Conservation (phyloP, 2,797 vertebrate genomes). For the Monodelphis domestica region DNA sequence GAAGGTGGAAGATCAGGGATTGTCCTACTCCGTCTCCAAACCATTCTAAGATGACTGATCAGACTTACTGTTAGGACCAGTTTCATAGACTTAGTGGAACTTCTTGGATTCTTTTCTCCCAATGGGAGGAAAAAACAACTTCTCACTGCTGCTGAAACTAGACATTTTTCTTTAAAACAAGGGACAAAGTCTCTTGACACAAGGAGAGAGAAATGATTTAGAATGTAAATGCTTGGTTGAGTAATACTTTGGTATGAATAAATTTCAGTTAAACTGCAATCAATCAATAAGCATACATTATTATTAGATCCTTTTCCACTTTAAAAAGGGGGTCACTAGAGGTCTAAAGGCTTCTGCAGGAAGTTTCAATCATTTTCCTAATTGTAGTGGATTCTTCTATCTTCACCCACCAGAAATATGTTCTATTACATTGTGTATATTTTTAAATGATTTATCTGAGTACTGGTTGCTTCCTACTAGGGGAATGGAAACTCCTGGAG, state of each 20-base stretch:
- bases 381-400: not conserved
- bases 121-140: not conserved
- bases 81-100: not conserved
- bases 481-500: not conserved
- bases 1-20: not conserved
- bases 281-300: not conserved
- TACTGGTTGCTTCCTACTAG: not conserved
- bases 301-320: not conserved
- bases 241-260: slow-evolving; percentile 4
- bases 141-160: not conserved
- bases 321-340: not conserved
- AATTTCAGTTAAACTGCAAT: not conserved
- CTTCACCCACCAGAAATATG: not conserved
- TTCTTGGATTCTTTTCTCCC: not conserved
- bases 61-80: not conserved
- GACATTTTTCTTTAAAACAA: slow-evolving; percentile 24
- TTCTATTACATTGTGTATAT: not conserved
- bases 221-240: not conserved
- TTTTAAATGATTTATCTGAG: not conserved
- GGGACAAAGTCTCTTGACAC: not conserved
- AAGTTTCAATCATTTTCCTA: not conserved
- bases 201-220: slow-evolving; percentile 25
- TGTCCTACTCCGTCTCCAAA: not conserved
- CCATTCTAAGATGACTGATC: not conserved
- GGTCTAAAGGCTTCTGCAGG: not conserved